Evolutionary conservation across 1,140 invertebrate species (phyloP).

Genomic region (Dendroctonus valens): DNA sequence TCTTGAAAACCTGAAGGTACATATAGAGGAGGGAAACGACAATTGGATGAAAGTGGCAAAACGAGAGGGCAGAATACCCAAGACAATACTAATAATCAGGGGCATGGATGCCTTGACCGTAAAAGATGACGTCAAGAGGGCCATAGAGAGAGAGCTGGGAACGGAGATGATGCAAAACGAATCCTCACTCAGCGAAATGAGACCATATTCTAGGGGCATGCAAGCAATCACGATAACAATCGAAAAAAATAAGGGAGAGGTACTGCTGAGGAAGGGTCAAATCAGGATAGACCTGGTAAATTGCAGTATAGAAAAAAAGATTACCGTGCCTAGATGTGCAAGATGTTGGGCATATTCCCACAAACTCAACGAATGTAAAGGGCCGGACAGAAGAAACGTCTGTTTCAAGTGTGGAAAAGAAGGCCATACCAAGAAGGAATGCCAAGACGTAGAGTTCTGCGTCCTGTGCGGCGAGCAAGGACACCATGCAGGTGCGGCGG

Average conservation of each 20-base stretch:
- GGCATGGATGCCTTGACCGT: slow-evolving; percentile 12
- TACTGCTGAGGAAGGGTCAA: neutral
- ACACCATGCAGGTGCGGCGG: slow-evolving; percentile 7
- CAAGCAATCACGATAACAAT: neutral
- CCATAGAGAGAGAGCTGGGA: neutral
- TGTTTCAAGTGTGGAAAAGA: slow-evolving; percentile 23
- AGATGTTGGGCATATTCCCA: slow-evolving; percentile 22
- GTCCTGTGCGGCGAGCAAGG: slow-evolving; percentile 6
- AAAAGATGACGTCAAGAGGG: slow-evolving; percentile 7
- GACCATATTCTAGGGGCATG: neutral
- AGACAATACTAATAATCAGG: slow-evolving; percentile 3
- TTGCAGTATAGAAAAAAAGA: neutral
- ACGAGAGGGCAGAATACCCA: neutral
- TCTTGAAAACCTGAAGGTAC: neutral
- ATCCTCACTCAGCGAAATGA: neutral
- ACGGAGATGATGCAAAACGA: neutral
- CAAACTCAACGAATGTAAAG: neutral
- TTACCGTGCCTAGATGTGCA: neutral
- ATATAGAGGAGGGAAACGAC: neutral
- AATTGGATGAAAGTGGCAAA: neutral
- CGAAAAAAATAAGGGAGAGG: neutral
- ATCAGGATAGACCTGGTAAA: slow-evolving; percentile 10
- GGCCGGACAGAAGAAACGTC: neutral
- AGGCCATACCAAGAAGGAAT: slow-evolving; percentile 8
- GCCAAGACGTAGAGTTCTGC: slow-evolving; percentile 4